Base-by-base conservation (phyloP, 2,113 vertebrate species). In the Dolichotis patagonum region DNA sequence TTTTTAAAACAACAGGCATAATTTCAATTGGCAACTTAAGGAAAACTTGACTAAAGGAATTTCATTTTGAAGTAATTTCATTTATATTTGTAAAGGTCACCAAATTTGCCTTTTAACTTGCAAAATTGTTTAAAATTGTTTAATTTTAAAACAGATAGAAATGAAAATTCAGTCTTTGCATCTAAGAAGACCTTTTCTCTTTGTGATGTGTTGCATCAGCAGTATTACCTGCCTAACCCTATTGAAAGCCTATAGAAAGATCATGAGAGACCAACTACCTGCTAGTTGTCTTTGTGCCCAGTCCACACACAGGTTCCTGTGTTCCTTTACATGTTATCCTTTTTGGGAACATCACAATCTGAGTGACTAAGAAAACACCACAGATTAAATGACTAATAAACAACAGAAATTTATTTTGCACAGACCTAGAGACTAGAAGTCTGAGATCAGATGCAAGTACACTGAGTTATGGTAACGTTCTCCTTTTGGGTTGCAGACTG, bases 121-220 rank as follows among this genome's bases (percentile, higher is more conserved):
- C 86, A 96, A 96, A 24, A 75, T 65, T 91, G 71, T 93, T 20
- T 60, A 93, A n/a, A 43, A 85, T 38, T 90, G n/a, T n/a, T n/a
- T n/a, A n/a, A n/a, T n/a, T n/a, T n/a, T n/a, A n/a, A n/a, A n/a
- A n/a, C n/a, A 88, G 91, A 81, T 7, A 90, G 14, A 81, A 54
- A 85, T 58, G 38, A 85, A 85, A 19, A 81, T 11, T 93, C 32
- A 84, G 0, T 52, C n/a, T 86, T 90, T 92, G 85, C 69, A 93
- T 96, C 90, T 96, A 96, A 97, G 41, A 95, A 89, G 96, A 90
- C 46, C 49, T 93, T 98, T 97, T 98, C 88, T 77, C 95, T 86
- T 96, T 83, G 82, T 77, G 96, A 97, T 91, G 90, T 93, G 96
- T 60, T 95, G 56, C 97, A 3, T 16, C 30, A 80, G 69, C 19